Percentiles rank a stretch among this genome's conserved stretches.
phyloP scores from a whole-genome alignment of 1,140 invertebrate species.

The Fopius arisanus region DNA sequence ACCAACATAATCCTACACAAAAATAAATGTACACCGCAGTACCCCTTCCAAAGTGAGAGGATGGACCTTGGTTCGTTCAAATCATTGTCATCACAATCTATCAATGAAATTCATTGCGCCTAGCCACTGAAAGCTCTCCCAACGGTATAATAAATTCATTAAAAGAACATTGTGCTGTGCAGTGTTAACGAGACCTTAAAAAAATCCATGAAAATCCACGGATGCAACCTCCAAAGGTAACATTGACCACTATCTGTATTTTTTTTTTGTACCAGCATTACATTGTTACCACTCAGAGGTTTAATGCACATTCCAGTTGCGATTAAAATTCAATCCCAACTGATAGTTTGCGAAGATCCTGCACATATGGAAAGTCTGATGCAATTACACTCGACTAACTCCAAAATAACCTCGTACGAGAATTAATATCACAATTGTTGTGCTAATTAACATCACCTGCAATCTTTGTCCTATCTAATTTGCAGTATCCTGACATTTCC shows the following conservation, averaged over 20 bases:
- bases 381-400: not conserved
- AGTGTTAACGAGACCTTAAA: not conserved
- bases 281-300: slow-evolving; percentile 8
- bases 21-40: slow-evolving; percentile 4
- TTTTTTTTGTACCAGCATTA: not conserved
- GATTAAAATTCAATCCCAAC: not conserved
- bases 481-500: not conserved
- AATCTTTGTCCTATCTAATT: not conserved
- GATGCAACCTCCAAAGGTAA: not conserved
- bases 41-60: slow-evolving; percentile 9
- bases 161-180: not conserved
- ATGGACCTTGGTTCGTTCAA: slow-evolving; percentile 8
- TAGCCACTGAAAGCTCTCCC: not conserved
- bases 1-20: not conserved
- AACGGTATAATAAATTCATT: not conserved
- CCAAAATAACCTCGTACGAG: not conserved
- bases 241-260: slow-evolving; percentile 13
- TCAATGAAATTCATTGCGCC: slow-evolving; percentile 11
- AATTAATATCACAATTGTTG: not conserved
- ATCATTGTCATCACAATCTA: slow-evolving; percentile 19
- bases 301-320: not conserved
- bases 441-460: not conserved
- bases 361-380: not conserved
- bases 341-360: not conserved
- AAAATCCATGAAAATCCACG: not conserved